Evolutionary conservation across 1,140 invertebrate species (phyloP).

Genomic region (Drosophila repletoides): DNA sequence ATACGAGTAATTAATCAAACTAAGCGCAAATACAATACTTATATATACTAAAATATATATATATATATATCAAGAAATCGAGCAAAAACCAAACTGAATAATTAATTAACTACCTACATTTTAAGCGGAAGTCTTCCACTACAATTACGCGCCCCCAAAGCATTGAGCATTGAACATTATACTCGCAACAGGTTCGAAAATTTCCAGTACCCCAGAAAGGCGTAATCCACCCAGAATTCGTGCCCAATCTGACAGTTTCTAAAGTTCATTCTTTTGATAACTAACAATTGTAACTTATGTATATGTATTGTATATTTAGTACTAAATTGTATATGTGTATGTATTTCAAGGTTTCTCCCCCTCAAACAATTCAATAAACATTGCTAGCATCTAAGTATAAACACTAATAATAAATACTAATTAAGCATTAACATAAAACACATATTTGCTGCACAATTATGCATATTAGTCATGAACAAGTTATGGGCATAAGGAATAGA

Average conservation of each 20-base stretch:
- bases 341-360: constrained; percentile 75
- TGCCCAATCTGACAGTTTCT: constrained; percentile 12
- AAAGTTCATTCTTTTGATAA: constrained; percentile 35
- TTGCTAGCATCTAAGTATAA: constrained; percentile 14
- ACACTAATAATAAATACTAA: constrained; percentile 24
- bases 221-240: constrained; percentile 11
- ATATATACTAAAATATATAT: constrained; percentile 13
- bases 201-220: background rate
- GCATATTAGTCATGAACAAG: constrained; percentile 46
- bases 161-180: too few relatives aligned
- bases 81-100: constrained; percentile 34
- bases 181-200: constrained; percentile 21
- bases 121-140: constrained; percentile 82
- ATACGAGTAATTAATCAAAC: constrained; percentile 43
- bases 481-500: constrained; percentile 44
- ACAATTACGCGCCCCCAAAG: constrained; percentile 67
- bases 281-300: constrained; percentile 32
- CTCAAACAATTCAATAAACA: constrained; percentile 37
- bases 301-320: constrained; percentile 44
- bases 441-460: constrained; percentile 55
- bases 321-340: constrained; percentile 57
- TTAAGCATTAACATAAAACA: constrained; percentile 13
- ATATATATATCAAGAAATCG: constrained; percentile 32
- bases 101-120: constrained; percentile 60
- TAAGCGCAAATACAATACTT: constrained; percentile 17